phyloP scores from a whole-genome alignment of 1,140 invertebrate genomes.

The Camponotus floridanus region DNA sequence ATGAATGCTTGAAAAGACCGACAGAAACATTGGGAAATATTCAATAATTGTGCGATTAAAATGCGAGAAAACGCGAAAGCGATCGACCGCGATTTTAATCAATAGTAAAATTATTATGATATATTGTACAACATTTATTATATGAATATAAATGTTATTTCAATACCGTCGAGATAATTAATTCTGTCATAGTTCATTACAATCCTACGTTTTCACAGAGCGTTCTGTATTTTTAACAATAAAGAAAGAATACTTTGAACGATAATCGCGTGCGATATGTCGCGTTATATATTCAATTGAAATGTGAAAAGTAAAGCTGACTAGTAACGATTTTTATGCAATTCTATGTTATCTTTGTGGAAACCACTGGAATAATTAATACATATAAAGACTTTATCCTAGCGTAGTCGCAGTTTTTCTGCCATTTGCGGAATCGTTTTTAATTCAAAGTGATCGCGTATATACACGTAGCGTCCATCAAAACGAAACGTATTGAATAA shows the following conservation, averaged over 20 bases:
- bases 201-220: not conserved
- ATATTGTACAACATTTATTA: not conserved
- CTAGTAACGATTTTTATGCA: not conserved
- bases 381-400: not conserved
- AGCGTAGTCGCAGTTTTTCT: not conserved
- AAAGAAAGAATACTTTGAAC: not conserved
- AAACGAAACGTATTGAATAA: constrained; percentile 34
- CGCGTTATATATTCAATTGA: constrained; percentile 16
- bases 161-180: constrained; percentile 1
- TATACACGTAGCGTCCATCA: not conserved
- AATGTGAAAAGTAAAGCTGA: constrained; percentile 7
- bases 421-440: not conserved
- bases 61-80: not conserved
- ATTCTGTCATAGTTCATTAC: constrained; percentile 10
- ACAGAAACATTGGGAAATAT: not conserved
- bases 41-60: not conserved
- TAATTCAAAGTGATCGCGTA: constrained; percentile 36
- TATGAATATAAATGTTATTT: constrained; percentile 12
- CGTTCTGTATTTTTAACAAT: not conserved
- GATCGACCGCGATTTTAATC: constrained; percentile 9
- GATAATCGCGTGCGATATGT: not conserved
- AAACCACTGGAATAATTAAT: not conserved
- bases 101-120: constrained; percentile 6
- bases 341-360: not conserved
- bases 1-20: not conserved